A percentile compares a stretch with the other conserved stretches of the same genome.
These are phyloP conservation scores for Tangachromis dhanisi DNA, from an alignment of 2,113 vertebrate genomes.

Conservation along the genomic window DNA sequence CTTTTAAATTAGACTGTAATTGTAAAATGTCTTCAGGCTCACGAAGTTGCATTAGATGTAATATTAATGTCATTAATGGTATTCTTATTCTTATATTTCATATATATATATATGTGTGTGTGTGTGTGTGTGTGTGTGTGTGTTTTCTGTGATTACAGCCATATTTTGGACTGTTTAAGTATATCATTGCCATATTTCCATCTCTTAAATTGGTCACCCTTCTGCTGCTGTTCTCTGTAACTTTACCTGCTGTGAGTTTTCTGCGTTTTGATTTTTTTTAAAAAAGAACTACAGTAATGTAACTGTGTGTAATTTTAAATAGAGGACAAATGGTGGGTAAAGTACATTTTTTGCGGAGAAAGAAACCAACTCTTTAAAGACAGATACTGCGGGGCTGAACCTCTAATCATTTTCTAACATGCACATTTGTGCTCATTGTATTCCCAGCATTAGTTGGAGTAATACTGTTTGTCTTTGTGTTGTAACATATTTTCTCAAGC, in stretches of 20 bases:
- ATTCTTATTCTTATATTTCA: not conserved
- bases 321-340: not conserved
- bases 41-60: rapidly evolving
- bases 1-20: not conserved
- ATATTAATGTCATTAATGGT: not conserved
- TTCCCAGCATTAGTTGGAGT: not conserved
- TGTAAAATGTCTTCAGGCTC: not conserved
- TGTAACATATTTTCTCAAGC: not conserved
- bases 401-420: not conserved
- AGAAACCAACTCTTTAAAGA: not conserved
- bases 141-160: not conserved
- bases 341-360: not conserved
- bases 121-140: not conserved
- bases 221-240: not conserved
- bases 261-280: not conserved
- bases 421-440: not conserved
- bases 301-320: not conserved
- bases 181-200: not conserved
- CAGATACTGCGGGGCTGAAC: not conserved
- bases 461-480: not conserved
- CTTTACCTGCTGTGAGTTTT: not conserved
- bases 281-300: not conserved
- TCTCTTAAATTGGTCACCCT: not conserved
- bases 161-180: not conserved
- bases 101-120: not conserved